Evolutionary conservation across 2,888 invertebrate species (phyloP), one percentile per base, ranked within the genome.

Genomic region (Lasioglossum morio): DNA sequence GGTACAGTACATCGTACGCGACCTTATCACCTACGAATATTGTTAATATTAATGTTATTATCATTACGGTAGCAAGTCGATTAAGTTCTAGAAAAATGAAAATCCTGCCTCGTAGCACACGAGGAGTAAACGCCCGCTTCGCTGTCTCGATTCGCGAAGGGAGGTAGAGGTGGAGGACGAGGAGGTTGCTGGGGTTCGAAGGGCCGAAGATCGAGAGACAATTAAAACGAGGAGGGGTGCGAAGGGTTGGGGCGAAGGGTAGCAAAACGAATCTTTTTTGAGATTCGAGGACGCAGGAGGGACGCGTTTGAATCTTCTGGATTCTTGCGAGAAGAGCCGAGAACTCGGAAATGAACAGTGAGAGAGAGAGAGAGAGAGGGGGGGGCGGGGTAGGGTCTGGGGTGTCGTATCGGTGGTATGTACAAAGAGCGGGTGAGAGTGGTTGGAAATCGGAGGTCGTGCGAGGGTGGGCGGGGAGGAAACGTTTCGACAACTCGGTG

Each of bases 1-100:
- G 72, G 79, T 92, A 93, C 91, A 91, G 91, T 93, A 93, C 92
- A 93, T 87, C 86, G 89, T 92, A 91, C 91, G 91, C 90, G 88
- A 88, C 87, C 89, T 92, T 93, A 92, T 37, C 19, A 87, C 79
- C 93, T 94, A 93, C 87, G 91, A 92, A 92, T 92, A 92, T 70
- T 70, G 70, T 70, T 77, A 69, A 70, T 77, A 70, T 77, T 77
- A 70, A 70, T 30, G 69, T 70, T 77, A 85, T 84, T 84, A 84
- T 92, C 91, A 92, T 90, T 86, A 89, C 91, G 89, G 89, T 92
- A 89, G 90, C 89, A 87, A 88, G 60, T 87, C 88, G 84, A 87
- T 90, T 92, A 92, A 89, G 72, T 88, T 63, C 87, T 90, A 92
- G 84, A 78, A 87, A 81, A 84, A 70, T 40, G 72, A 85, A 84